A percentile compares a stretch with the other conserved stretches of the same genome.
phyloP scores from a whole-genome alignment of 2,888 invertebrate genomes.

The Piscicola geometra region DNA sequence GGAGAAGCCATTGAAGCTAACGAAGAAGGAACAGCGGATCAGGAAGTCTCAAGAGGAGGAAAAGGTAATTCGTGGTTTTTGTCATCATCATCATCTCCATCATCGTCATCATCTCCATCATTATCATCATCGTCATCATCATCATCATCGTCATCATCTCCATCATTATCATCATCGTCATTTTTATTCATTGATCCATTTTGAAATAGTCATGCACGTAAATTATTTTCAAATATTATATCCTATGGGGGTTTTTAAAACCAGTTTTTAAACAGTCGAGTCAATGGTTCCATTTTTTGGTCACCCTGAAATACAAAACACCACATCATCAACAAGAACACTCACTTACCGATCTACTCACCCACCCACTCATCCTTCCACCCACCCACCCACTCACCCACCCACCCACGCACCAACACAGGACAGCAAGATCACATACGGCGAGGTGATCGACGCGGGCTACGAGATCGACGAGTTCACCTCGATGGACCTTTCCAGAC shows the following conservation, averaged over 20 bases:
- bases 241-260: too few relatives aligned
- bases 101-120: slow-evolving; percentile 28
- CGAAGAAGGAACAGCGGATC: slow-evolving; percentile 46
- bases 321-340: neutral
- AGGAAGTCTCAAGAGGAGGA: slow-evolving; percentile 47
- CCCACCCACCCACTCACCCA: neutral
- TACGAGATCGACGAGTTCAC: slow-evolving; percentile 49
- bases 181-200: too few relatives aligned
- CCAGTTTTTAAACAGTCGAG: too few relatives aligned
- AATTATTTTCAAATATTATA: too few relatives aligned
- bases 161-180: neutral
- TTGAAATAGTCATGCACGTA: too few relatives aligned
- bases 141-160: slow-evolving; percentile 19
- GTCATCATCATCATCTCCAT: neutral
- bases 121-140: slow-evolving; percentile 21
- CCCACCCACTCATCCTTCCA: neutral
- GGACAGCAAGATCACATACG: slow-evolving; percentile 49
- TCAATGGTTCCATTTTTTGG: too few relatives aligned
- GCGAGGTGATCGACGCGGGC: slow-evolving; percentile 50
- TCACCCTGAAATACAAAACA: too few relatives aligned
- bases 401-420: neutral
- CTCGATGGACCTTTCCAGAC: slow-evolving; percentile 92
- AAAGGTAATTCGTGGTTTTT: too few relatives aligned
- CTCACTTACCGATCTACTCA: neutral
- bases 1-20: slow-evolving; percentile 46